Conservation (phyloP, 2,113 vertebrate species). For the Boleophthalmus pectinirostris region DNA sequence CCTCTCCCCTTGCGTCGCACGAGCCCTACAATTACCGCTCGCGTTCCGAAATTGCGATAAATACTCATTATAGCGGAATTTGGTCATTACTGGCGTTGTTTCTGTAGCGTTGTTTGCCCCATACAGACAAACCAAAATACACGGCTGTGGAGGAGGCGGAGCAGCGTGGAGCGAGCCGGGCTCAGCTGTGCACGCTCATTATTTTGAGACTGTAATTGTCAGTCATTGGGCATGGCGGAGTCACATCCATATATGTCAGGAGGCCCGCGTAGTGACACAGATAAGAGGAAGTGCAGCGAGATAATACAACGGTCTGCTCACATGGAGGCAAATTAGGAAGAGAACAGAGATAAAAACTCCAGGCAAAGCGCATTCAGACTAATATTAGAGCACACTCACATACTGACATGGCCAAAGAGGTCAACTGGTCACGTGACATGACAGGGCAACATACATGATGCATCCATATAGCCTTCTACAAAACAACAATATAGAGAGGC, state of each 20-base stretch:
- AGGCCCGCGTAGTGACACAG: constrained; percentile 34
- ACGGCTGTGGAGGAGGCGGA: constrained; percentile 26
- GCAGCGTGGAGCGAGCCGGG: constrained; percentile 69
- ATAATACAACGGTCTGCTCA: constrained; percentile 27
- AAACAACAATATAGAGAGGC: neutral
- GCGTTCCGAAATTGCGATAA: constrained; percentile 87
- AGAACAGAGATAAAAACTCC: neutral
- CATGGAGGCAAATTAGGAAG: neutral
- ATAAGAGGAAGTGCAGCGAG: constrained; percentile 45
- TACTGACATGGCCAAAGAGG: too few species aligned
- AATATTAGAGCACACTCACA: neutral
- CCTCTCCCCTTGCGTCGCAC: constrained; percentile 24
- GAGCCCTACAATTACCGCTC: constrained; percentile 51
- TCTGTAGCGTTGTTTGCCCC: constrained; percentile 6
- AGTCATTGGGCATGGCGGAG: constrained; percentile 58
- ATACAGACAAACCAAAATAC: neutral
- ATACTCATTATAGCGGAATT: constrained; percentile 92
- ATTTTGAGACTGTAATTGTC: constrained; percentile 90
- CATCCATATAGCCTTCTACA: too few species aligned
- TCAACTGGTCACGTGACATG: neutral
- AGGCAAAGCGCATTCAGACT: constrained; percentile 1
- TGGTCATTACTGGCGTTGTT: constrained; percentile 78
- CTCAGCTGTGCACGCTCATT: constrained; percentile 85
- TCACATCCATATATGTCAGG: constrained; percentile 88
- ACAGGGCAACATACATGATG: neutral